phyloP scores from a whole-genome alignment of 35 echinoderm and acorn worm species.

The Chiridota heheva region DNA sequence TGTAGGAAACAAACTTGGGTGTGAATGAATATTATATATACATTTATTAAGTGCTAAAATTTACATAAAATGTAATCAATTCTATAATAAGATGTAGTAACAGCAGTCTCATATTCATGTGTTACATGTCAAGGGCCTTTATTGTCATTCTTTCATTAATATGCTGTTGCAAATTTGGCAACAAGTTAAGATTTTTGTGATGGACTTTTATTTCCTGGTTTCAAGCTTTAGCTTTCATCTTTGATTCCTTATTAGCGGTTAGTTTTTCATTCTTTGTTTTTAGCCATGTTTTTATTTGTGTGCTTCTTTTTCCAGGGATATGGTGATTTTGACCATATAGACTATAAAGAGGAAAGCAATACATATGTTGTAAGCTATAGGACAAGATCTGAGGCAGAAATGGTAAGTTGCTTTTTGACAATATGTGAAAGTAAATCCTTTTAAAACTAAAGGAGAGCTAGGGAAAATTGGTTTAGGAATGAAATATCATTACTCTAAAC shows the following conservation, averaged over 20 bases:
- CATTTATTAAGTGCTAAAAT: too few relatives aligned
- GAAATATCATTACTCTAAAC: background rate
- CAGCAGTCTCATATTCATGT: too few relatives aligned
- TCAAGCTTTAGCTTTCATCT: background rate
- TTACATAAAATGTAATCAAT: too few relatives aligned
- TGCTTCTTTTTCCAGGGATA: constrained; percentile 63
- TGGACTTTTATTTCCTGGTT: background rate
- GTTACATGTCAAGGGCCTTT: background rate
- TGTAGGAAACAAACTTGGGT: too few relatives aligned
- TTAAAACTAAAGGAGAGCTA: background rate
- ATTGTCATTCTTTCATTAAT: background rate
- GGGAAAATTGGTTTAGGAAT: background rate
- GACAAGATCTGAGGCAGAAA: constrained; percentile 85
- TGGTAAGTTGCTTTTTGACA: constrained; percentile 44
- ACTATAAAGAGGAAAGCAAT: constrained; percentile 57
- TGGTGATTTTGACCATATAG: constrained; percentile 87
- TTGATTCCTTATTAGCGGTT: background rate
- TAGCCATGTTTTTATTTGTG: background rate
- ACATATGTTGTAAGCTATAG: constrained; percentile 73
- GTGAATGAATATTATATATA: too few relatives aligned
- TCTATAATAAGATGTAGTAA: too few relatives aligned
- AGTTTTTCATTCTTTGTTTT: background rate
- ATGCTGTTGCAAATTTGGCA: background rate
- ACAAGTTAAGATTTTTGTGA: background rate
- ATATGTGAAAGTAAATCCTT: background rate